These are phyloP conservation scores for Centropyge bicolor DNA, from an alignment of 2,797 vertebrate species.

Conservation along the genomic window DNA sequence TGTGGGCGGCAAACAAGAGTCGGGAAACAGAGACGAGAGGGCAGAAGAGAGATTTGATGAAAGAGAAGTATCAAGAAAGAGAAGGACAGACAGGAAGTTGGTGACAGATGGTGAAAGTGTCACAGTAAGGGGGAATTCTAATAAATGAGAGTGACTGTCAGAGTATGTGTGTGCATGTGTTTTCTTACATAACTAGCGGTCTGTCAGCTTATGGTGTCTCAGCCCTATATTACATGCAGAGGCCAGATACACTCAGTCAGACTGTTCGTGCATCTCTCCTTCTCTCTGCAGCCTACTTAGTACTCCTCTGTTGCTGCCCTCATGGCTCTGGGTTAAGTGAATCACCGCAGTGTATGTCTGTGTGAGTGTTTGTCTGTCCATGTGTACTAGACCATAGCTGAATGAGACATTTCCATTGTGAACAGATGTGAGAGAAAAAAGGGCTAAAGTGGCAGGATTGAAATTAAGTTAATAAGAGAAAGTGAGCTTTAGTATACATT, in stretches of 20 bases:
- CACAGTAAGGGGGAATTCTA: slow-evolving; percentile 17
- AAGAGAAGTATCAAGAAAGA: slow-evolving; percentile 31
- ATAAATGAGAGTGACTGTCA: background rate
- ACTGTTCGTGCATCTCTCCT: slow-evolving; percentile 22
- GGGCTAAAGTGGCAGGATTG: slow-evolving; percentile 27
- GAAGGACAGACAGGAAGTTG: slow-evolving; percentile 52
- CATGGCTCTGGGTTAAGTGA: slow-evolving; percentile 45
- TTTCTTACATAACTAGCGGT: slow-evolving; percentile 21
- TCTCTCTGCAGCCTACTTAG: slow-evolving; percentile 8
- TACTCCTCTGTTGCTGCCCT: slow-evolving; percentile 20
- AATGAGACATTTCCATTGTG: slow-evolving; percentile 45
- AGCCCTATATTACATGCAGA: slow-evolving; percentile 35
- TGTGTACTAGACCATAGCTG: slow-evolving; percentile 21
- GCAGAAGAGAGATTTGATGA: slow-evolving; percentile 8
- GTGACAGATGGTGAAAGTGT: slow-evolving; percentile 56
- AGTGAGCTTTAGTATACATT: slow-evolving; percentile 24
- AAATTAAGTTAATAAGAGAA: slow-evolving; percentile 51
- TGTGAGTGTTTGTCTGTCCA: slow-evolving; percentile 19
- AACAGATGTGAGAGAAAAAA: slow-evolving; percentile 29
- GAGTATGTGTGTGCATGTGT: slow-evolving; percentile 19
- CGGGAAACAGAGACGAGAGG: slow-evolving; percentile 39
- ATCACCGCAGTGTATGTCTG: slow-evolving; percentile 43
- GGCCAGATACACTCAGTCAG: slow-evolving; percentile 25
- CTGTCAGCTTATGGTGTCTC: slow-evolving; percentile 19
- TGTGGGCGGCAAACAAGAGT: slow-evolving; percentile 75